Evolutionary conservation across 1,140 invertebrate species (phyloP), one percentile per base, ranked within the genome.

Genomic region (Rhizoglyphus robini): DNA sequence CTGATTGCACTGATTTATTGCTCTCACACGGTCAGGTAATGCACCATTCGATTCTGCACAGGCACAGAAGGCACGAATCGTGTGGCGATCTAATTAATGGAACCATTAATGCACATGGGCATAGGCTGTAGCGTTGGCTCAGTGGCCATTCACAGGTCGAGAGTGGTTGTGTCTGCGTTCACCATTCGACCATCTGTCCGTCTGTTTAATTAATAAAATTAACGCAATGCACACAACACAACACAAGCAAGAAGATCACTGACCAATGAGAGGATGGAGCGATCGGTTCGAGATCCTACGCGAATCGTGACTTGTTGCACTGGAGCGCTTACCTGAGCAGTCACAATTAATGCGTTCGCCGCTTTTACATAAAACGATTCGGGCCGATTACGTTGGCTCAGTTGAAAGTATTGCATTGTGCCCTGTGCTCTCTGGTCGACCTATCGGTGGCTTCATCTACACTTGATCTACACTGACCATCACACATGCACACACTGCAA

Each of bases 181-280:
- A 23, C 51, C 51, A 54, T 46, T 23, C 36, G 18, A 41, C 36
- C 36, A 41, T 41, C 36, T 41, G 36, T 41, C 36, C 36, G 36
- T 41, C 36, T 41, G 36, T 41, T 54, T 54, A 54, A 54, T 54
- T 54, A 54, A 54, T 54, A 54, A 54, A 54, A 54, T 54, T 54
- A 54, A 54, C 31, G 51, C 51, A 54, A 54, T 54, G 8, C 51
- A 23, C 8, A 41, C 36, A 41, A 18, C 8, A 18, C 18, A 41
- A 41, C 51, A 32, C 15, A 25, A 8, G 23, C 20, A 32, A 32
- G 23, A 32, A 32, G 23, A 54, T 27, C 51, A 54, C 8, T 8
- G 15, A 32, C 8, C 51, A 54, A 54, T 20, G 15, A 32, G 20
- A 54, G 8, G 8, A 11, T 25, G 23, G 8, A 32, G 8, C 8